Conservation (phyloP, 2,113 vertebrate species). For the Epinephelus cyanopodus region DNA sequence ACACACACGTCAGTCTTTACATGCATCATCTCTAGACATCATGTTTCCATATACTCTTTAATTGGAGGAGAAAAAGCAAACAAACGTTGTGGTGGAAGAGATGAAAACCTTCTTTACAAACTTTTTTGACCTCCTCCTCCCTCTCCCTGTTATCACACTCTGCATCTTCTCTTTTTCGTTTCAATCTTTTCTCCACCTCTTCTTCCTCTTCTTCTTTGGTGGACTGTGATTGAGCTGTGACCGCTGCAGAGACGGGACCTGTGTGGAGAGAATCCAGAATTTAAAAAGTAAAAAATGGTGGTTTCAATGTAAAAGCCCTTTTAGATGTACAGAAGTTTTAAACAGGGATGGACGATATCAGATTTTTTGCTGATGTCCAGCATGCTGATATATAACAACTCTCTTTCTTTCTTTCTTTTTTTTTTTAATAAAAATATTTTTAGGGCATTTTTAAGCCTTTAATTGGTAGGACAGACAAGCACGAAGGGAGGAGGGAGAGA, state of each 20-base stretch:
- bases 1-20: conserved; percentile 21
- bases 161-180: conserved; percentile 84
- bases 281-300: too few species aligned
- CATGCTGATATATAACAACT: too few species aligned
- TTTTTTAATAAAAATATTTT: too few species aligned
- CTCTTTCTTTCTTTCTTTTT: too few species aligned
- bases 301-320: too few species aligned
- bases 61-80: conserved; percentile 52
- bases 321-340: too few species aligned
- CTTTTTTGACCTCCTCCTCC: conserved; percentile 93
- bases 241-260: conserved; percentile 9
- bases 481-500: too few species aligned
- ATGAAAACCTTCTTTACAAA: conserved; percentile 99
- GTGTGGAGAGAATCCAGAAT: too few species aligned
- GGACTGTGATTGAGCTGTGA: conserved; percentile 34
- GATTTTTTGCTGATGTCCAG: too few species aligned
- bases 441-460: too few species aligned
- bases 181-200: conserved; percentile 75
- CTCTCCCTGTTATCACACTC: conserved; percentile 81
- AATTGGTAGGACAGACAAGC: too few species aligned
- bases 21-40: not conserved
- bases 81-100: conserved; percentile 83
- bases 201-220: conserved; percentile 7
- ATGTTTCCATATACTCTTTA: not conserved
- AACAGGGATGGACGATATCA: too few species aligned